phyloP scores from a whole-genome alignment of 2,113 vertebrate genomes.

The Ptychochromis oligacanthus region DNA sequence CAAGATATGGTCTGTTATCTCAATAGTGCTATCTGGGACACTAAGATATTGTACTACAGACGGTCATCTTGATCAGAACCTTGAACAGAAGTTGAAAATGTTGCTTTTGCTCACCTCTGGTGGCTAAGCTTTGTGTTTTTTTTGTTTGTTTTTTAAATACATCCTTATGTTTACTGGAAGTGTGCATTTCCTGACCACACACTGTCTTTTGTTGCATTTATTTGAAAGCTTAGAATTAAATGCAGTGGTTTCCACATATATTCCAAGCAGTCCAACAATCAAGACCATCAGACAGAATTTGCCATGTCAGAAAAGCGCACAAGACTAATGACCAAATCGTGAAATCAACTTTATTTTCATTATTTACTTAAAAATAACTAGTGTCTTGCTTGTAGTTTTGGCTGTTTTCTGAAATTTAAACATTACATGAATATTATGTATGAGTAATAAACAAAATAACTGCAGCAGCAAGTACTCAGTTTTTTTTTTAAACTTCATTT shows the following conservation, averaged over 20 bases:
- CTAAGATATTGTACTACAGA: background rate
- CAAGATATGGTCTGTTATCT: background rate
- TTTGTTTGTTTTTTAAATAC: background rate
- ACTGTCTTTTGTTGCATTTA: background rate
- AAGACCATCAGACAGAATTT: background rate
- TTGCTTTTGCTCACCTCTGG: background rate
- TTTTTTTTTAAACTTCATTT: background rate
- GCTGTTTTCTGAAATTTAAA: background rate
- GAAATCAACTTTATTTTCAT: slow-evolving; percentile 2
- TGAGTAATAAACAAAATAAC: slow-evolving; percentile 19
- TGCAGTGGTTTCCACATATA: too few species aligned
- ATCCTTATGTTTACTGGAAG: background rate
- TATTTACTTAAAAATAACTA: too few species aligned
- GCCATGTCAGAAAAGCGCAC: slow-evolving; percentile 5
- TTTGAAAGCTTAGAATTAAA: background rate
- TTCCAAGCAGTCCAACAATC: background rate
- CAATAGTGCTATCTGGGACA: background rate
- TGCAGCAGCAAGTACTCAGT: too few species aligned
- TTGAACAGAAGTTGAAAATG: background rate
- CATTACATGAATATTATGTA: background rate
- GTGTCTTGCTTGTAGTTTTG: background rate
- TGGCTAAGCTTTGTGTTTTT: background rate
- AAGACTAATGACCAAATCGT: slow-evolving; percentile 44
- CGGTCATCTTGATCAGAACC: background rate
- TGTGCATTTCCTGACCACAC: background rate